These are phyloP conservation scores for Melanotus villosus DNA, from an alignment of 2,888 invertebrate species.

Conservation along the genomic window DNA sequence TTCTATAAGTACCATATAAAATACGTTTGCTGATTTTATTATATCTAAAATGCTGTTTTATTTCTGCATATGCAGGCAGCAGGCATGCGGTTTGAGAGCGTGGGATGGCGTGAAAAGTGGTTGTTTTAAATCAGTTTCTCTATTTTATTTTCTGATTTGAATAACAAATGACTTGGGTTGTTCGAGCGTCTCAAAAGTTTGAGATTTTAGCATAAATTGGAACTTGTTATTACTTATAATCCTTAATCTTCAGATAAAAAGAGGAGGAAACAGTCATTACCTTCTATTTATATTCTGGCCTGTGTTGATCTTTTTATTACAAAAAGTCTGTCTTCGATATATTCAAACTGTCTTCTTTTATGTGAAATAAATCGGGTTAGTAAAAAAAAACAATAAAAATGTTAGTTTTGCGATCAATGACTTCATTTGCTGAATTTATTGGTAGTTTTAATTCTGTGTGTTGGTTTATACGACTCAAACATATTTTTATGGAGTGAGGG, in stretches of 20 bases:
- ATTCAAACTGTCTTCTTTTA: slow-evolving; percentile 2
- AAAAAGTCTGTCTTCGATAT: too few relatives aligned
- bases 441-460: not conserved
- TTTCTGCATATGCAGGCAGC: slow-evolving; percentile 3
- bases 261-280: too few relatives aligned
- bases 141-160: not conserved
- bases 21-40: slow-evolving; percentile 12
- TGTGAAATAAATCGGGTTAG: not conserved
- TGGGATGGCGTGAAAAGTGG: not conserved
- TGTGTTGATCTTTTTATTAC: too few relatives aligned
- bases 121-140: not conserved
- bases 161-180: not conserved
- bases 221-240: too few relatives aligned
- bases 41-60: not conserved
- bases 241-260: too few relatives aligned
- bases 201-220: not conserved
- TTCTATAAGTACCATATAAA: not conserved
- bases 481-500: too few relatives aligned
- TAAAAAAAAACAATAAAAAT: not conserved
- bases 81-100: not conserved
- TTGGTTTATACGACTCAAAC: too few relatives aligned
- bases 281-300: too few relatives aligned
- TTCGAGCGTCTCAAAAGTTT: not conserved
- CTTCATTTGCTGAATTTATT: not conserved
- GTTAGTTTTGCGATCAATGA: not conserved